phyloP scores from a whole-genome alignment of 1,140 invertebrate genomes.

The Drosophila varians region DNA sequence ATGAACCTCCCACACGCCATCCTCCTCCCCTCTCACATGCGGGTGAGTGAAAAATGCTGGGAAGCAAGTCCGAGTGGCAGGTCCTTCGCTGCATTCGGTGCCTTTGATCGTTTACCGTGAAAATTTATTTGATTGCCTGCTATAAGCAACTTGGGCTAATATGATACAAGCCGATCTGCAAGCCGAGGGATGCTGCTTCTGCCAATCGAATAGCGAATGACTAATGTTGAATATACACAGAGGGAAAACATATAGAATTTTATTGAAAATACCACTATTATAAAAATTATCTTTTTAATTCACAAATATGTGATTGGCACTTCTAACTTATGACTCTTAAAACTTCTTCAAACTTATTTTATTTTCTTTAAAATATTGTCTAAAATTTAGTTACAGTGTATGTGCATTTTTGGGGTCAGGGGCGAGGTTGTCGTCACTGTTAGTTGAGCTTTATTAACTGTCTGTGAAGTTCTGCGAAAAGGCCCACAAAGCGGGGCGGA shows the following conservation, averaged over 20 bases:
- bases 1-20: constrained; percentile 9
- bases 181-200: constrained; percentile 11
- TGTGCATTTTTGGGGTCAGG: constrained; percentile 5
- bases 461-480: constrained; percentile 59
- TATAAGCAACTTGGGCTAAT: constrained; percentile 76
- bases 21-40: constrained; percentile 6
- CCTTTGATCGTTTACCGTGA: constrained; percentile 77
- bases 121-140: constrained; percentile 81
- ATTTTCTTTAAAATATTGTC: too few relatives aligned
- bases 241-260: too few relatives aligned
- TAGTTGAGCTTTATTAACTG: constrained; percentile 80
- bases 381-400: not conserved
- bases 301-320: too few relatives aligned
- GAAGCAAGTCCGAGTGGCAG: constrained; percentile 52
- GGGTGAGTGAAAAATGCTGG: constrained; percentile 60
- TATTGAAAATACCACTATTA: too few relatives aligned
- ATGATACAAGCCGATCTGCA: constrained; percentile 72
- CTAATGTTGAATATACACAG: constrained; percentile 29
- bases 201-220: constrained; percentile 31
- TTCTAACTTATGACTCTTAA: too few relatives aligned
- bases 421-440: constrained; percentile 49
- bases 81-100: constrained; percentile 36
- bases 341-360: not conserved
- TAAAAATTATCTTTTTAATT: too few relatives aligned
- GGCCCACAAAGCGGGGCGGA: constrained; percentile 27